Base-by-base conservation (phyloP, 2,113 vertebrate genomes). In the Eulemur rufifrons region DNA sequence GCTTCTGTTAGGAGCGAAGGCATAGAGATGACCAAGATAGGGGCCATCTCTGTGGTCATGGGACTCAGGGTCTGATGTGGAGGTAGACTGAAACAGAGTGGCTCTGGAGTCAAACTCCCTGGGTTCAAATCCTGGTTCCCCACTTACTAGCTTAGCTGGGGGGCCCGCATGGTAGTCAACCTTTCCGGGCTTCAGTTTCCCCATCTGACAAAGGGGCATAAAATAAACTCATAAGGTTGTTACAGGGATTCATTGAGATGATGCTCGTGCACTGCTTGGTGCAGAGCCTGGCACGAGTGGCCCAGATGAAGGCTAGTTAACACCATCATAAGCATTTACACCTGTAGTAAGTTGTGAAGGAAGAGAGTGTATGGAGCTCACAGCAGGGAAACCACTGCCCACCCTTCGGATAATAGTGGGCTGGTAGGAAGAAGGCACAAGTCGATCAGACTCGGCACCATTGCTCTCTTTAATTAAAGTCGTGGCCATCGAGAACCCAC, bases 401-500 rank as follows among this genome's bases (percentile, higher is more conserved):
- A 84, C 52, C 32, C 76, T 96, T 52, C 74, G n/a, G 37, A 39
- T 50, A 66, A 61, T 0, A 29, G 37, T 21, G 3, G 6, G 42
- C 52, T 47, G 50, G 7, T 0, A 83, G 42, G 82, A 66, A 34
- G 23, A 37, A 91, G 18, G 27, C 27, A 90, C 73, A 85, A 81
- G 54, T n/a, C 47, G 4, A 56, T 45, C 76, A 82, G 59, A 73
- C 90, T 76, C 95, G 93, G 50, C 93, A 27, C 80, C 91, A 50
- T 97, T 89, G 89, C 50, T 97, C 95, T 97, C 89, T 95, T 94
- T 95, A 97, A 98, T 95, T 98, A 97, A 98, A 98, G 96, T 80
- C 66, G 69, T 86, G 95, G 86, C 95, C 96, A 95, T 84, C 82
- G 86, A 93, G 95, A 97, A 88, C 93, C 86, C 94, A 95, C 76